These are phyloP conservation scores for Pantala flavescens DNA, from an alignment of 1,140 invertebrate genomes.

Conservation along the genomic window DNA sequence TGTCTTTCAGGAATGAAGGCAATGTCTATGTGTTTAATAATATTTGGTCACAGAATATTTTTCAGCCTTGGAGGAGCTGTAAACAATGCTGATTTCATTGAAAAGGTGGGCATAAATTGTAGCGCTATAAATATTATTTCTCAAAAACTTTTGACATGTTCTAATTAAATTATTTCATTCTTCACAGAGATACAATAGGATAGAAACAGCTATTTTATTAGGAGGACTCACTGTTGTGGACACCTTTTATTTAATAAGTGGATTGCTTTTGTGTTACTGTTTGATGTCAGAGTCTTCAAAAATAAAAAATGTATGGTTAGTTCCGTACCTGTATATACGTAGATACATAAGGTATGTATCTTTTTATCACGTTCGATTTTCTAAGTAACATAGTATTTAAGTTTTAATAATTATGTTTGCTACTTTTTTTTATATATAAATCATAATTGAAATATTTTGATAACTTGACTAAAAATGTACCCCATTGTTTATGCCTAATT, in stretches of 20 bases:
- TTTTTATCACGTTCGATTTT: too few relatives aligned
- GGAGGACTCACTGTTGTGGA: slow-evolving; percentile 54
- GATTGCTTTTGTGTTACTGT: slow-evolving; percentile 51
- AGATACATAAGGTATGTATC: slow-evolving; percentile 24
- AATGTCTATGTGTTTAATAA: slow-evolving; percentile 50
- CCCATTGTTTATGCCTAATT: too few relatives aligned
- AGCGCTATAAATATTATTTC: too few relatives aligned
- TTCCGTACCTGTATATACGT: slow-evolving; percentile 44
- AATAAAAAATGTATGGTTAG: slow-evolving; percentile 45
- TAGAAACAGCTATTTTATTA: slow-evolving; percentile 41
- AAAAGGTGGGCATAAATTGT: slow-evolving; percentile 23
- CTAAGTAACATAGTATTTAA: too few relatives aligned
- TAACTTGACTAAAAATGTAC: too few relatives aligned
- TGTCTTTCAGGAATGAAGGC: slow-evolving; percentile 43
- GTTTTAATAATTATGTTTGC: too few relatives aligned
- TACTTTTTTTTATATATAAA: too few relatives aligned
- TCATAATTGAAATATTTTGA: too few relatives aligned
- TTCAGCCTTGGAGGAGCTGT: slow-evolving; percentile 51
- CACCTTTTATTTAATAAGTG: slow-evolving; percentile 56
- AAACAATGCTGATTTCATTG: slow-evolving; percentile 31
- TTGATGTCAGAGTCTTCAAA: slow-evolving; percentile 56
- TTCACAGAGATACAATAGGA: slow-evolving; percentile 29
- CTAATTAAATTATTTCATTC: not conserved
- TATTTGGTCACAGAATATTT: slow-evolving; percentile 48
- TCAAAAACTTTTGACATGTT: too few relatives aligned